These are phyloP conservation scores for Chionoecetes opilio DNA, from an alignment of 1,140 invertebrate species.

Conservation along the genomic window DNA sequence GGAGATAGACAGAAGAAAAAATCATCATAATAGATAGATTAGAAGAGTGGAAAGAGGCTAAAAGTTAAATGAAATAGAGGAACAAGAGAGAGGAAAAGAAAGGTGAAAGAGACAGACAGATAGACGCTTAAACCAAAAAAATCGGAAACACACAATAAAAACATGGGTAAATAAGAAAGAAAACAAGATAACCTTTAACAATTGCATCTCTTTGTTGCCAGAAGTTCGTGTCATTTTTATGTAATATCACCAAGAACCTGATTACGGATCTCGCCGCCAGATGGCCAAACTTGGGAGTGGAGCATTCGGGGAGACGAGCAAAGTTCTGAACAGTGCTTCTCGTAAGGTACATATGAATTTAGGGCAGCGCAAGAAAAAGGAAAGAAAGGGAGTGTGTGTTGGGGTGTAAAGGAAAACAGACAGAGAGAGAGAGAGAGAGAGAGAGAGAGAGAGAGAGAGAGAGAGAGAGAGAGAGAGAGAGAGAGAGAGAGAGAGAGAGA, in stretches of 20 bases:
- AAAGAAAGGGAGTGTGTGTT: background rate
- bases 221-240: background rate
- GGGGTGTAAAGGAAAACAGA: background rate
- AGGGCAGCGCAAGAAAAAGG: background rate
- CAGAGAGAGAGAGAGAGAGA: too few relatives aligned
- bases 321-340: conserved; percentile 28
- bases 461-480: too few relatives aligned
- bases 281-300: conserved; percentile 16
- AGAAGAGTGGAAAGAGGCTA: too few relatives aligned
- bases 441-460: too few relatives aligned
- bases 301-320: background rate
- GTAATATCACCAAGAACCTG: conserved; percentile 5
- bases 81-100: too few relatives aligned
- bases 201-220: background rate
- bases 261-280: background rate
- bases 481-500: too few relatives aligned
- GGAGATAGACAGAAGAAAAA: background rate
- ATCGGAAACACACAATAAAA: too few relatives aligned
- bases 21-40: too few relatives aligned
- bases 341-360: conserved; percentile 22
- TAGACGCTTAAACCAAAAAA: too few relatives aligned
- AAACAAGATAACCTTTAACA: background rate
- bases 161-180: too few relatives aligned
- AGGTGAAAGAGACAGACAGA: too few relatives aligned
- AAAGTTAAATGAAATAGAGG: too few relatives aligned